Evolutionary conservation across 2,888 invertebrate species (phyloP).

Genomic region (Dicranocentrus wangi): DNA sequence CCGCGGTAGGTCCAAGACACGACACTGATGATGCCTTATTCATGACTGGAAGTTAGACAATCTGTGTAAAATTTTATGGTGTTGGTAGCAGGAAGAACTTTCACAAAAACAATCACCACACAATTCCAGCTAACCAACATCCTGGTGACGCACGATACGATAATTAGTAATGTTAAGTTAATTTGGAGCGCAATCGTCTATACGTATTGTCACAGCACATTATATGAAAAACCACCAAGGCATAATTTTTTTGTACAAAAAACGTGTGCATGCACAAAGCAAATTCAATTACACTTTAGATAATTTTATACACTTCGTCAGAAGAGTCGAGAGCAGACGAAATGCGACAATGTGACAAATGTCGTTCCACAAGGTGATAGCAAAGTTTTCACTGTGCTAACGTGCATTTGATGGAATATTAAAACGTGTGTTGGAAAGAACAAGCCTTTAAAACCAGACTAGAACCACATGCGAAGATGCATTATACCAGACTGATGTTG

Average conservation of each 20-base stretch:
- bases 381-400: not conserved
- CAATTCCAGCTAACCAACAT: slow-evolving; percentile 60
- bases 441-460: slow-evolving; percentile 10
- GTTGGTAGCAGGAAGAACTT: slow-evolving; percentile 57
- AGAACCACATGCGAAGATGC: slow-evolving; percentile 51
- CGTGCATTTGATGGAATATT: not conserved
- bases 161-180: slow-evolving; percentile 14
- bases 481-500: slow-evolving; percentile 49
- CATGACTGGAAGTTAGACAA: slow-evolving; percentile 69
- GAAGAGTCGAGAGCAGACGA: too few relatives aligned
- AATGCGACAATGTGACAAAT: too few relatives aligned
- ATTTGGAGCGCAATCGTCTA: not conserved
- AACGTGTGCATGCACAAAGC: too few relatives aligned
- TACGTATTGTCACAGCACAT: slow-evolving; percentile 21
- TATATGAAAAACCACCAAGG: slow-evolving; percentile 29
- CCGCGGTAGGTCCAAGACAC: slow-evolving; percentile 70
- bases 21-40: slow-evolving; percentile 72
- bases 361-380: too few relatives aligned
- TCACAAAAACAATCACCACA: slow-evolving; percentile 50
- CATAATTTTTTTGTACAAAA: not conserved
- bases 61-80: slow-evolving; percentile 26
- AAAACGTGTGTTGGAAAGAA: too few relatives aligned
- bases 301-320: too few relatives aligned
- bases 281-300: too few relatives aligned
- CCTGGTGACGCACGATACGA: slow-evolving; percentile 47